Base-by-base conservation (phyloP, 1,140 invertebrate genomes). In the Berghia stephanieae region DNA sequence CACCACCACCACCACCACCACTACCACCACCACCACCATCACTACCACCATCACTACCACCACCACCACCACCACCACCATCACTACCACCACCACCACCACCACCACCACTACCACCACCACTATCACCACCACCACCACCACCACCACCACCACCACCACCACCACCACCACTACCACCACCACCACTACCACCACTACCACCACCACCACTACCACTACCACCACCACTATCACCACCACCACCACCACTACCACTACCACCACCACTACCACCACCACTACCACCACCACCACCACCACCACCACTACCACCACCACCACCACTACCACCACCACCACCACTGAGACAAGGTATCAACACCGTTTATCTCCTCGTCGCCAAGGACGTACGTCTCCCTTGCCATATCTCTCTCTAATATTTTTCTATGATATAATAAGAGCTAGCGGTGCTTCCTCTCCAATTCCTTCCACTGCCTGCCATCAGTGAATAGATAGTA, bases 361-460 rank as follows among this genome's bases (percentile, higher is more conserved):
- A 72, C 46, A 75, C n/a, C 63, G 60, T 34, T 71, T 57, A 76
- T 71, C 72, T 75, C 67, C 67, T 49, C 27, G 27, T 69, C 1
- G 44, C 16, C 21, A 34, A 2, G 4, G 40, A 40, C 5, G 44
- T n/a, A n/a, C n/a, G n/a, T n/a, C n/a, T n/a, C n/a, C n/a, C n/a
- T n/a, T n/a, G n/a, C n/a, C n/a, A n/a, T n/a, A n/a, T n/a, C n/a
- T n/a, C n/a, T n/a, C n/a, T n/a, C n/a, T n/a, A n/a, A 52, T 24
- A 52, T 27, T 8, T 27, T 10, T 8, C 24, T 73, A 34, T 55
- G 42, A 68, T 31, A 68, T 31, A 34, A 38, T 38, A 38, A 34
- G 66, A 68, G 66, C n/a, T 31, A 68, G 66, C n/a, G 66, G n/a
- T n/a, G n/a, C n/a, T n/a, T n/a, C n/a, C n/a, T n/a, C n/a, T n/a